Evolutionary conservation across 2,888 invertebrate species (phyloP).

Genomic region (Synergus gifuensis): DNA sequence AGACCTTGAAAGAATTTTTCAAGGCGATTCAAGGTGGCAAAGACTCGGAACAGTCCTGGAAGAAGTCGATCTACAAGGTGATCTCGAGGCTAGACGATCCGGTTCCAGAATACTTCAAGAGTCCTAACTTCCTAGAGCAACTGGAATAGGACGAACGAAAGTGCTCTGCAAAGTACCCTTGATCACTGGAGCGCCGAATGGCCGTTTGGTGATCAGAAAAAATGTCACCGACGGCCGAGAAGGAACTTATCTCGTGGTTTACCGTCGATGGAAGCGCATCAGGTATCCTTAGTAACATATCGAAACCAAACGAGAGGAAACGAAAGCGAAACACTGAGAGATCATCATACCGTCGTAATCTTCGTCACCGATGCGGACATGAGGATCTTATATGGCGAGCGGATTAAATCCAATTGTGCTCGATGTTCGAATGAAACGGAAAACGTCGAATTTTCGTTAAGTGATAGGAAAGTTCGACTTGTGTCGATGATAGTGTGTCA

Average conservation of each 20-base stretch:
- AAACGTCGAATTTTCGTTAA: constrained; percentile 53
- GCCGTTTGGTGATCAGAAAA: constrained; percentile 54
- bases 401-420: constrained; percentile 6
- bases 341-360: constrained; percentile 48
- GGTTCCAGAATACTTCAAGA: constrained; percentile 99
- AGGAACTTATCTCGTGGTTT: constrained; percentile 61
- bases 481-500: constrained; percentile 48
- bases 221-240: constrained; percentile 63
- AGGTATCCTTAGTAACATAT: constrained; percentile 77
- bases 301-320: constrained; percentile 65
- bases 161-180: constrained; percentile 46
- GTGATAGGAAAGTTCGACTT: constrained; percentile 49
- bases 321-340: constrained; percentile 52
- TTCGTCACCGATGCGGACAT: constrained; percentile 27
- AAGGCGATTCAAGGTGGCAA: constrained; percentile 97
- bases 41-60: constrained; percentile 99
- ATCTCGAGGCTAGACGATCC: constrained; percentile 99
- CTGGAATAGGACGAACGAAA: constrained; percentile 84
- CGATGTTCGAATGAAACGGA: constrained; percentile 49
- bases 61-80: constrained; percentile 99
- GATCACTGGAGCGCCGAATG: constrained; percentile 51
- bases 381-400: constrained; percentile 24
- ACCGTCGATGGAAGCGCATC: constrained; percentile 68
- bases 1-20: constrained; percentile 99
- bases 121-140: constrained; percentile 99